Percentiles rank a stretch among this genome's conserved stretches.
Conservation (phyloP, 2,113 vertebrate species). For the Brachyistius frenatus region DNA sequence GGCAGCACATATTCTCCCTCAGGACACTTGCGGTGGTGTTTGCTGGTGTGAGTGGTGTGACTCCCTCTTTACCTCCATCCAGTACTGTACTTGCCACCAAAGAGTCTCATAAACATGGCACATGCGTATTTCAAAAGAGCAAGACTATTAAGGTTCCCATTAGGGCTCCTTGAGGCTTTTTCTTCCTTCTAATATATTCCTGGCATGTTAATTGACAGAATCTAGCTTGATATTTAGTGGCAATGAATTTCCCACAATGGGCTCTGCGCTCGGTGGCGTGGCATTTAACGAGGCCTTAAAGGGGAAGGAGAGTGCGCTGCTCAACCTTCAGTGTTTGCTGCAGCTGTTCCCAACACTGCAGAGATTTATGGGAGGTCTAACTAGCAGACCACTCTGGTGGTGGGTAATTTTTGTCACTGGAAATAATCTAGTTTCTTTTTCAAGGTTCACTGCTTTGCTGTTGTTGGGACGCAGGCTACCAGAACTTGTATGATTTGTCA, state of each 20-base stretch:
- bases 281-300: conserved; percentile 71
- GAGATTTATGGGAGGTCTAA: conserved; percentile 65
- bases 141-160: conserved; percentile 59
- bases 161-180: conserved; percentile 47
- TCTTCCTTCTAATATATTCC: conserved; percentile 43
- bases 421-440: conserved; percentile 36
- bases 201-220: conserved; percentile 55
- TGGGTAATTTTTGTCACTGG: conserved; percentile 59
- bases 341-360: conserved; percentile 58
- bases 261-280: conserved; percentile 20
- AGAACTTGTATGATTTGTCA: too few species aligned
- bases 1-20: background rate
- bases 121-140: conserved; percentile 57
- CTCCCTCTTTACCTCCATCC: conserved; percentile 10
- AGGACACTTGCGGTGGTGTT: too few species aligned
- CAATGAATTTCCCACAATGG: conserved; percentile 52
- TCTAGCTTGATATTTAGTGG: conserved; percentile 67
- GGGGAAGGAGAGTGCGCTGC: conserved; percentile 25
- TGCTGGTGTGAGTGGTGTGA: too few species aligned
- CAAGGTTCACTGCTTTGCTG: background rate
- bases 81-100: conserved; percentile 7
- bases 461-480: too few species aligned
- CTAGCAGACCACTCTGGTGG: conserved; percentile 13
- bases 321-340: conserved; percentile 42
- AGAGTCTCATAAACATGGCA: conserved; percentile 60